Evolutionary conservation across 53 echinoderm and acorn worm genomes (phyloP).

Genomic region (Crossaster papposus): DNA sequence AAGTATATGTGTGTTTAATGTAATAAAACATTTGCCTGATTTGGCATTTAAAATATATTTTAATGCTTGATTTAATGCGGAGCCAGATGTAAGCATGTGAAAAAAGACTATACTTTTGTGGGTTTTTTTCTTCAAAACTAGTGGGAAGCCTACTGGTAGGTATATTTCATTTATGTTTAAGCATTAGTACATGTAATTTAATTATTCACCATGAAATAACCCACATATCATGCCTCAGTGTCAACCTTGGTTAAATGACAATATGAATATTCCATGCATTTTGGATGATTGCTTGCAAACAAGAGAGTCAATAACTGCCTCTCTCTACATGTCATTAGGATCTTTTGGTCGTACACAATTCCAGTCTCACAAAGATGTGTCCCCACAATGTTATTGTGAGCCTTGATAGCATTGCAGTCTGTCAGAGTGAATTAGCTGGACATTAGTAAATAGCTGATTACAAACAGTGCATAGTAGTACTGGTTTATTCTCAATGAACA

Average conservation of each 20-base stretch:
- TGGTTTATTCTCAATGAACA: neutral
- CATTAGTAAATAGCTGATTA: neutral
- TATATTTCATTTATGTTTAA: too few relatives aligned
- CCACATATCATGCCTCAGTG: neutral
- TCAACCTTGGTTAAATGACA: neutral
- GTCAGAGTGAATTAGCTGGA: neutral
- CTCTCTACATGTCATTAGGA: neutral
- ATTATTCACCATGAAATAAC: neutral
- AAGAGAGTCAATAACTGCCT: neutral
- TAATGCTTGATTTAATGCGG: too few relatives aligned
- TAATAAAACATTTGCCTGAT: too few relatives aligned
- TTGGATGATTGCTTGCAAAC: neutral
- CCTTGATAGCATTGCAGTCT: neutral
- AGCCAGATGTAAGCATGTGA: too few relatives aligned
- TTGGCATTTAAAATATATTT: too few relatives aligned
- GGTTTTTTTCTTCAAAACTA: too few relatives aligned
- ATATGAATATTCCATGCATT: neutral
- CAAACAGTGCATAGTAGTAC: neutral
- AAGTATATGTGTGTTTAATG: too few relatives aligned
- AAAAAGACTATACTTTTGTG: too few relatives aligned
- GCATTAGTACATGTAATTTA: neutral
- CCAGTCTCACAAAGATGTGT: neutral
- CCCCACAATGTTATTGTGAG: neutral
- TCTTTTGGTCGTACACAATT: neutral
- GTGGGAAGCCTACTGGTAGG: too few relatives aligned